A percentile compares a stretch with the other conserved stretches of the same genome.
phyloP scores from a whole-genome alignment of 2,888 invertebrate genomes.

The Drosophila paracracens region DNA sequence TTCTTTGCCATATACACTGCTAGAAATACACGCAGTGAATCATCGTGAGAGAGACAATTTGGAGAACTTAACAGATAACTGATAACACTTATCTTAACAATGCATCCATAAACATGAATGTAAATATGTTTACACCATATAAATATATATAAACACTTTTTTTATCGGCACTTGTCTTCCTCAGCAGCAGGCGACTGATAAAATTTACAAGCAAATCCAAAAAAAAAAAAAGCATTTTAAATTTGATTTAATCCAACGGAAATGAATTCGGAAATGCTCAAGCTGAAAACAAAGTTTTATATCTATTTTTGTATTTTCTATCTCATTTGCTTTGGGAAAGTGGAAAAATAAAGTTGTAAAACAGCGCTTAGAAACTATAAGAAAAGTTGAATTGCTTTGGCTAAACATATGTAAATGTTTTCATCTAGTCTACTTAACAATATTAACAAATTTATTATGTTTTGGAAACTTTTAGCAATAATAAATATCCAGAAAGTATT shows the following conservation, averaged over 20 bases:
- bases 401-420: not conserved
- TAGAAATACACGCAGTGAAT: conserved; percentile 3
- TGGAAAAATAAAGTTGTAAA: conserved; percentile 6
- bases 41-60: conserved; percentile 7
- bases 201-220: conserved; percentile 9
- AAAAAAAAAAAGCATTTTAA: not conserved
- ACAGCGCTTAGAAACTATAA: not conserved
- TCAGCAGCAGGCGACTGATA: conserved; percentile 1
- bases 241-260: conserved; percentile 5
- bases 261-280: conserved; percentile 2
- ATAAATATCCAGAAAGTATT: not conserved
- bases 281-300: not conserved
- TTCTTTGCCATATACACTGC: conserved; percentile 19
- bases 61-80: conserved; percentile 13
- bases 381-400: not conserved
- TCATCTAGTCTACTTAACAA: not conserved
- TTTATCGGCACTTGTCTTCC: conserved; percentile 20
- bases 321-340: not conserved
- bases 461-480: not conserved
- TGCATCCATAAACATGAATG: not conserved
- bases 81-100: conserved; percentile 34
- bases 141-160: conserved; percentile 6
- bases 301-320: not conserved
- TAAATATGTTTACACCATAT: not conserved
- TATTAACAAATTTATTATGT: not conserved